A percentile compares a stretch with the other conserved stretches of the same genome.
Conservation (phyloP, 2,113 vertebrate genomes). For the Chrysemys picta region DNA sequence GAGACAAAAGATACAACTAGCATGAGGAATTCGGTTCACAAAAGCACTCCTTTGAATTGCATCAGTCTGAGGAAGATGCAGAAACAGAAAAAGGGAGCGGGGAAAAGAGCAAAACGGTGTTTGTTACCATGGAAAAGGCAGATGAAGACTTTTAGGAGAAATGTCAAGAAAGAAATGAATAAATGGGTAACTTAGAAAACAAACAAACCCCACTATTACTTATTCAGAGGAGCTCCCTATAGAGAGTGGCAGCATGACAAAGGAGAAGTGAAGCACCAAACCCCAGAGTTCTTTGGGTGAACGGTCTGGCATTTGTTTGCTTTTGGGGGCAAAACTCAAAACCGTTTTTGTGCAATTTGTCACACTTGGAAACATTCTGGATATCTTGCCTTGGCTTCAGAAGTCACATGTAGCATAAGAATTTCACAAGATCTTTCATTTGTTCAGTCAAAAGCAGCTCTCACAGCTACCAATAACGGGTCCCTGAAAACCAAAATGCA, state of each 20-base stretch:
- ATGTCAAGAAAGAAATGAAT: background rate
- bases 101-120: background rate
- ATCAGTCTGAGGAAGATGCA: background rate
- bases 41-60: background rate
- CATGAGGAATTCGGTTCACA: background rate
- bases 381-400: background rate
- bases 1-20: accelerated
- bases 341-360: background rate
- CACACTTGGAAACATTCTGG: background rate
- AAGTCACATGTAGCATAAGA: background rate
- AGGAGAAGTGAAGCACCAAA: background rate
- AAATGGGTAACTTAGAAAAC: background rate
- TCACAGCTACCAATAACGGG: background rate
- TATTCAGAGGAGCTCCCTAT: background rate
- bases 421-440: constrained; percentile 5
- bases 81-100: background rate
- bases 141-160: background rate
- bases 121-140: background rate
- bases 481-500: background rate
- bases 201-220: background rate
- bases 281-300: background rate
- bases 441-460: background rate
- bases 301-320: background rate
- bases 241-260: background rate
- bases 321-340: constrained; percentile 13